phyloP scores from a whole-genome alignment of 2,888 invertebrate species.

The Trissolcus japonicus region DNA sequence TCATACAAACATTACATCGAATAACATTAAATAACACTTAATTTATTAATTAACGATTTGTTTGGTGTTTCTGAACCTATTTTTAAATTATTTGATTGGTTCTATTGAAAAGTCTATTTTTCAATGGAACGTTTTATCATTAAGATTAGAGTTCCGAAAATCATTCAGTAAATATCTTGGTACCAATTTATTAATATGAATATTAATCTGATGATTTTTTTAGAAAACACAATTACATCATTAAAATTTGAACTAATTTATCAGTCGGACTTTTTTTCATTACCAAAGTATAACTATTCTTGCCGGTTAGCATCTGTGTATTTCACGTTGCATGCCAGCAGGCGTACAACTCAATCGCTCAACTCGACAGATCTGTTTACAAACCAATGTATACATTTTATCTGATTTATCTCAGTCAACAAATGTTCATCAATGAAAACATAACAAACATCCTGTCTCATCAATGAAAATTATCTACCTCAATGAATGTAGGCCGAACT shows the following conservation, averaged over 20 bases:
- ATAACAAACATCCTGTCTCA: not conserved
- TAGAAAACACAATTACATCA: too few relatives aligned
- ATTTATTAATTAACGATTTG: not conserved
- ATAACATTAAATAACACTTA: not conserved
- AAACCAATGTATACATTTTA: constrained; percentile 21
- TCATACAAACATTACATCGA: not conserved
- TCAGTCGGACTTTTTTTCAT: not conserved
- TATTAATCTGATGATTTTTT: not conserved
- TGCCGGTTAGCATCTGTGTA: constrained; percentile 14
- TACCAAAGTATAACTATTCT: constrained; percentile 12
- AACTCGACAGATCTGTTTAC: constrained; percentile 34
- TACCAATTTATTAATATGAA: not conserved
- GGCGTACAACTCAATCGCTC: constrained; percentile 34
- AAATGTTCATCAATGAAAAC: constrained; percentile 1
- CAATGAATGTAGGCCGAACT: too few relatives aligned
- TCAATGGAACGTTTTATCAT: too few relatives aligned
- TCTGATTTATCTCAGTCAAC: constrained; percentile 13
- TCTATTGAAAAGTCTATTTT: too few relatives aligned
- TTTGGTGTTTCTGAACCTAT: not conserved
- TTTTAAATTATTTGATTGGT: not conserved
- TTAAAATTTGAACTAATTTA: not conserved
- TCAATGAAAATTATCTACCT: too few relatives aligned
- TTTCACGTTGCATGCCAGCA: constrained; percentile 38
- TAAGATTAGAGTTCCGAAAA: not conserved
- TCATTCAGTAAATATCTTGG: not conserved